Conservation (phyloP, 2,113 vertebrate species). For the Telmatochromis sp. region DNA sequence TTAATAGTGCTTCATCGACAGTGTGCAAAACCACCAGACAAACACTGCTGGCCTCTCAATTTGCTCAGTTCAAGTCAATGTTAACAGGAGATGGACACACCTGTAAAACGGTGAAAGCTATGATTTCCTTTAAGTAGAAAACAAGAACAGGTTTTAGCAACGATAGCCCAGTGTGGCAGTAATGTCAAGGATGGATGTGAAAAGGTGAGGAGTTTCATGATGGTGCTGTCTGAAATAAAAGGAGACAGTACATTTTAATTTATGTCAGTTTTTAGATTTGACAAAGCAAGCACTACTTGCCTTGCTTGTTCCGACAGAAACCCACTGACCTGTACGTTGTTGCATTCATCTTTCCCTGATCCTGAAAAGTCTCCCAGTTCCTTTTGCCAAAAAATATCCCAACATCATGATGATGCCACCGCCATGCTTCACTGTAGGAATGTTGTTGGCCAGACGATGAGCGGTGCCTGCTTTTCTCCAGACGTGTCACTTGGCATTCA, state of each 20-base stretch:
- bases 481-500: background rate
- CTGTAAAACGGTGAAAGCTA: background rate
- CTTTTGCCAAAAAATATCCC: background rate
- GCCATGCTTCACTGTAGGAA: background rate
- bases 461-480: background rate
- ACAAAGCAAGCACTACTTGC: background rate
- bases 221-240: background rate
- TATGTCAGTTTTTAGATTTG: background rate
- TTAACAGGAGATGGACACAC: background rate
- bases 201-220: background rate
- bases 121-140: background rate
- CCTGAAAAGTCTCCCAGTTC: background rate
- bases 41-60: background rate
- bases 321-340: background rate
- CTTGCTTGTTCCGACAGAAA: fast-evolving
- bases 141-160: background rate
- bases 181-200: background rate
- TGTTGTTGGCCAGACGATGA: background rate
- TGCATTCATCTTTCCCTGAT: background rate
- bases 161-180: fast-evolving
- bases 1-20: background rate
- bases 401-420: background rate
- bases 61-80: background rate
- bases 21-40: background rate
- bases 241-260: background rate